Evolutionary conservation across 2,797 vertebrate species (phyloP).

Genomic region (Chaunax sp.): DNA sequence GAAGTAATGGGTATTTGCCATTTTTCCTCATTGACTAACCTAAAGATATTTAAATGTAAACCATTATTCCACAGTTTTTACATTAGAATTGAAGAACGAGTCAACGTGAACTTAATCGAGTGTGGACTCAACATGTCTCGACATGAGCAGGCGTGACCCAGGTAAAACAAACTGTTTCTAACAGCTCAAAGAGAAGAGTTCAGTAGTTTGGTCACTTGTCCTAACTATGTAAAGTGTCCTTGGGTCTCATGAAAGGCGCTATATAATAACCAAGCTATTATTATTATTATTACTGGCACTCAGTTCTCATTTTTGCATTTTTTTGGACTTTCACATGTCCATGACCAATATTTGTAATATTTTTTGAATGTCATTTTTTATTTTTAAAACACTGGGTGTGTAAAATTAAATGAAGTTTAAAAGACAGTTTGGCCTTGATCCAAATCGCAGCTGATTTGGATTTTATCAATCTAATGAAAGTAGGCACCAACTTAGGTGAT

Average conservation of each 20-base stretch:
- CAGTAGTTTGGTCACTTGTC: background rate
- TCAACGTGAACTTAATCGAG: background rate
- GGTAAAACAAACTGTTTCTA: too few relatives aligned
- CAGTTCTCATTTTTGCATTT: background rate
- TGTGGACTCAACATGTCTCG: background rate
- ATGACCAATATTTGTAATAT: too few relatives aligned
- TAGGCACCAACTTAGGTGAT: too few relatives aligned
- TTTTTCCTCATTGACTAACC: background rate
- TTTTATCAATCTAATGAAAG: too few relatives aligned
- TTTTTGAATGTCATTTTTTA: too few relatives aligned
- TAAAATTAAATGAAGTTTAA: background rate
- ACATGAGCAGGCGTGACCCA: constrained; percentile 11
- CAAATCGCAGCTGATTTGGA: too few relatives aligned
- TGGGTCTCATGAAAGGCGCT: too few relatives aligned
- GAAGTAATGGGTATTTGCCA: background rate
- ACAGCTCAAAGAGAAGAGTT: background rate
- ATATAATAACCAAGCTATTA: too few relatives aligned
- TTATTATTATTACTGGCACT: too few relatives aligned
- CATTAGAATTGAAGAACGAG: background rate
- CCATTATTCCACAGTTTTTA: constrained; percentile 4
- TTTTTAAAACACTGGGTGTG: background rate
- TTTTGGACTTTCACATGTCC: too few relatives aligned
- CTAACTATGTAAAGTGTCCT: too few relatives aligned
- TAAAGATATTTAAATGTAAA: background rate
- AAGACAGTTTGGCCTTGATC: background rate